phyloP scores from a whole-genome alignment of 2,113 vertebrate species.

The Himantopus leucocephalus region DNA sequence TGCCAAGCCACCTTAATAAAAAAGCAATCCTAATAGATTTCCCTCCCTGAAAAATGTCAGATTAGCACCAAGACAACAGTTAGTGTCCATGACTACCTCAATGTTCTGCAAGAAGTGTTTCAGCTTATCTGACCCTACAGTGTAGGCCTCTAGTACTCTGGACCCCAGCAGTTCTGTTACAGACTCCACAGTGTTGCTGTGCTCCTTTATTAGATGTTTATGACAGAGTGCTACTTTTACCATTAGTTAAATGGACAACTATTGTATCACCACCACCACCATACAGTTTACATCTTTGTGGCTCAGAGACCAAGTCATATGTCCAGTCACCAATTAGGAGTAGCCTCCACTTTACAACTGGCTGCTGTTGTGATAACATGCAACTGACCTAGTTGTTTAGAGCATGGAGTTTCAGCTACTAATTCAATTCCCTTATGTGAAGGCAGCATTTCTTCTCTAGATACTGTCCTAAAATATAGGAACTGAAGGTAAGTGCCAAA shows the following conservation, averaged over 20 bases:
- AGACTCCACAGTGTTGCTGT: neutral
- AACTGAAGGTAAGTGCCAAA: neutral
- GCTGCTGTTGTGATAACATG: neutral
- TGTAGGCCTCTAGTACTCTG: neutral
- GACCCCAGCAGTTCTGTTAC: neutral
- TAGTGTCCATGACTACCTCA: neutral
- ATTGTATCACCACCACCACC: neutral
- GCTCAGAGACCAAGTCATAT: neutral
- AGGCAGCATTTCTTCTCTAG: neutral
- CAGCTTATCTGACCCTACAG: neutral
- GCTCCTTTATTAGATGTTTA: neutral
- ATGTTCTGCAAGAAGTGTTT: neutral
- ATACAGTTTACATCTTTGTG: neutral
- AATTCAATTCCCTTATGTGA: neutral
- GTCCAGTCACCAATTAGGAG: neutral
- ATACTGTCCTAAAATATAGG: neutral
- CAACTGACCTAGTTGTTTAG: neutral
- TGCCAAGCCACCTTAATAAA: neutral
- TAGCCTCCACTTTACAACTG: neutral
- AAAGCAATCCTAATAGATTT: neutral
- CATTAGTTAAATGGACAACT: neutral
- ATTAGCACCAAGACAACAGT: constrained; percentile 12
- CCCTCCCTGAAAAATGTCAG: neutral
- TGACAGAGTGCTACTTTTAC: neutral
- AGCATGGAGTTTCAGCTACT: neutral